These are phyloP conservation scores for Hiodon tergisus DNA, from an alignment of 2,113 vertebrate species.

Conservation along the genomic window DNA sequence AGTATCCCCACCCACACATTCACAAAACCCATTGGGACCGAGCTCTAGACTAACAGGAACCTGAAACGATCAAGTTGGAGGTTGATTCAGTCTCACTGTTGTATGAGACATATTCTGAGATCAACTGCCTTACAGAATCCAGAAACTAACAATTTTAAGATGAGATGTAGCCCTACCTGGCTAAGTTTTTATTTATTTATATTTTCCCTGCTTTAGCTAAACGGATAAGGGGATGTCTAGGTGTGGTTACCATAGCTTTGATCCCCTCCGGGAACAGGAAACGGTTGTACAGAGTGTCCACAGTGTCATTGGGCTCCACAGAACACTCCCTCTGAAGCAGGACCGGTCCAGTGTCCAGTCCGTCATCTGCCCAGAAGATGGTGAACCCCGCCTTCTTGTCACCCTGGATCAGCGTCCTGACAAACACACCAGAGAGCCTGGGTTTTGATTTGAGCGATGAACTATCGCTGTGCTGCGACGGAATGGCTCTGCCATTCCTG, in stretches of 20 bases:
- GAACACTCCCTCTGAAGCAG: constrained; percentile 84
- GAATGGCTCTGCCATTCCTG: not conserved
- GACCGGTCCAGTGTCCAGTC: constrained; percentile 91
- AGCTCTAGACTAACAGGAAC: no score
- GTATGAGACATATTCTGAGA: no score
- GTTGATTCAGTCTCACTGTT: no score
- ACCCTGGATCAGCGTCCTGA: constrained; percentile 92
- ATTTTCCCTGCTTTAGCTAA: not conserved
- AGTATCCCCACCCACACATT: not conserved
- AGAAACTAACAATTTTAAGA: no score
- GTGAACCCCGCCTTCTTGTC: constrained; percentile 89
- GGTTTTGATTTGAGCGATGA: not conserved
- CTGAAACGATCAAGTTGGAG: no score
- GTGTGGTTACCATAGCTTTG: constrained; percentile 84
- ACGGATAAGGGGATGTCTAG: not conserved
- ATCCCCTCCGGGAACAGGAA: constrained; percentile 95
- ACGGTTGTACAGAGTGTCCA: constrained; percentile 87
- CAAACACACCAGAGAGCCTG: constrained; percentile 4
- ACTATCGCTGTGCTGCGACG: not conserved
- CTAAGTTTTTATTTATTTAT: not conserved
- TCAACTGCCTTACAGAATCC: no score
- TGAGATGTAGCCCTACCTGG: no score
- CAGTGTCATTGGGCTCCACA: constrained; percentile 81
- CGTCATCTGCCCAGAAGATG: constrained; percentile 95
- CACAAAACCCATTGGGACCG: not conserved